Evolutionary conservation across 2,113 vertebrate genomes (phyloP).

Genomic region (Chamaetylas fuelleborni): DNA sequence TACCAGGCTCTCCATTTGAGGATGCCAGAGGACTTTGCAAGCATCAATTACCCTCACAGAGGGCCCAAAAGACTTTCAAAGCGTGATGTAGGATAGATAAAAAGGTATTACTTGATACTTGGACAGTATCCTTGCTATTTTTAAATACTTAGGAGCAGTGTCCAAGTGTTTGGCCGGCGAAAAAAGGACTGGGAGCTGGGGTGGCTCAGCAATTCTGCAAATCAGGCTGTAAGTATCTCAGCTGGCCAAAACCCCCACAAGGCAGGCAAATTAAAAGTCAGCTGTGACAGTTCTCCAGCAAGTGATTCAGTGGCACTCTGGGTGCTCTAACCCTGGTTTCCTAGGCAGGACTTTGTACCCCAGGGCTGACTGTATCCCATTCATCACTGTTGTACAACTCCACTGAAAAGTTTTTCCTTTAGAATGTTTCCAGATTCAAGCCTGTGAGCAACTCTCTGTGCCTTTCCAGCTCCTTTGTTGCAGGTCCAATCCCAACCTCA

Average conservation of each 20-base stretch:
- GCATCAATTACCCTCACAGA: neutral
- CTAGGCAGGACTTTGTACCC: neutral
- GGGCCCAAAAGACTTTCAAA: neutral
- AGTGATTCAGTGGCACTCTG: neutral
- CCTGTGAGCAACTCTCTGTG: neutral
- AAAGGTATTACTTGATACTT: neutral
- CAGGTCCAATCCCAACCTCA: neutral
- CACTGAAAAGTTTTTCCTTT: neutral
- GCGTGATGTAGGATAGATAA: neutral
- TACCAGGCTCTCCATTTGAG: neutral
- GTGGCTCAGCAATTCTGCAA: neutral
- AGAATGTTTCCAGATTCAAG: neutral
- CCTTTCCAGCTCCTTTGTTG: constrained; percentile 7
- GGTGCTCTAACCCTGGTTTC: neutral
- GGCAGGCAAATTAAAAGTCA: neutral
- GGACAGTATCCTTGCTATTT: neutral
- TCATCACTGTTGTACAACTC: neutral
- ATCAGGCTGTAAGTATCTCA: neutral
- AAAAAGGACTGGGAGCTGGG: neutral
- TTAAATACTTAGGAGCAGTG: neutral
- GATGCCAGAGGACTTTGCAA: neutral
- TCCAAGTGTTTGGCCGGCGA: neutral
- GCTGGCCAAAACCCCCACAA: neutral
- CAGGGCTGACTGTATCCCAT: neutral
- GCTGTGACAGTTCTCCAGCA: neutral